Percentiles rank a stretch among this genome's conserved stretches.
Conservation (phyloP, 2,888 invertebrate species). For the Eilema sororculum region DNA sequence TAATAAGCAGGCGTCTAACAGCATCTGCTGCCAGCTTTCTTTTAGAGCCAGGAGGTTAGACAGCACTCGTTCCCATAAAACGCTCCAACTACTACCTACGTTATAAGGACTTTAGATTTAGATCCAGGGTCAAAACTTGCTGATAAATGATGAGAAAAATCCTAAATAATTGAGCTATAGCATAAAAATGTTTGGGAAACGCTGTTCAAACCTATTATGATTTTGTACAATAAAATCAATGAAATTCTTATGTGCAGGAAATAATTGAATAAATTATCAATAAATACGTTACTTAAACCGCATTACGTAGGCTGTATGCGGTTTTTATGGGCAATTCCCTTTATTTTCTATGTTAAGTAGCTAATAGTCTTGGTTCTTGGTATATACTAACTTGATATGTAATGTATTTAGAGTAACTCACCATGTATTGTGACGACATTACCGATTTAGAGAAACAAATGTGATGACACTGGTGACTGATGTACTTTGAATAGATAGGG, state of each 20-base stretch:
- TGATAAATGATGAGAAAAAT: not conserved
- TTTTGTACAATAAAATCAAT: not conserved
- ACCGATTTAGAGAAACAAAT: not conserved
- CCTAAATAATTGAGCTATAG: not conserved
- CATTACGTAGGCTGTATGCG: not conserved
- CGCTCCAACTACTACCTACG: too few species aligned
- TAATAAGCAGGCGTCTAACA: too few species aligned
- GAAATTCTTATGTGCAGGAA: too few species aligned
- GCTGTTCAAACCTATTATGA: not conserved
- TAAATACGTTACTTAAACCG: not conserved
- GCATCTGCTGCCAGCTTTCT: too few species aligned
- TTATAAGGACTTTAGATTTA: not conserved
- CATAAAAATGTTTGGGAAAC: not conserved
- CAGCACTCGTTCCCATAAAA: too few species aligned
- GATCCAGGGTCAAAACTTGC: not conserved
- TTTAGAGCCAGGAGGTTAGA: too few species aligned
- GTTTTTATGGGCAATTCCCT: not conserved
- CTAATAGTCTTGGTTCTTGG: not conserved
- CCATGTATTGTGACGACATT: not conserved
- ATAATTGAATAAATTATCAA: not conserved
- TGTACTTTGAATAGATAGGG: not conserved
- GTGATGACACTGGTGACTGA: not conserved
- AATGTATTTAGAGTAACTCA: not conserved
- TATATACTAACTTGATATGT: too few species aligned
- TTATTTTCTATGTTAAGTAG: not conserved